Base-by-base conservation (phyloP, 2,888 invertebrate species). In the Amiota minor region DNA sequence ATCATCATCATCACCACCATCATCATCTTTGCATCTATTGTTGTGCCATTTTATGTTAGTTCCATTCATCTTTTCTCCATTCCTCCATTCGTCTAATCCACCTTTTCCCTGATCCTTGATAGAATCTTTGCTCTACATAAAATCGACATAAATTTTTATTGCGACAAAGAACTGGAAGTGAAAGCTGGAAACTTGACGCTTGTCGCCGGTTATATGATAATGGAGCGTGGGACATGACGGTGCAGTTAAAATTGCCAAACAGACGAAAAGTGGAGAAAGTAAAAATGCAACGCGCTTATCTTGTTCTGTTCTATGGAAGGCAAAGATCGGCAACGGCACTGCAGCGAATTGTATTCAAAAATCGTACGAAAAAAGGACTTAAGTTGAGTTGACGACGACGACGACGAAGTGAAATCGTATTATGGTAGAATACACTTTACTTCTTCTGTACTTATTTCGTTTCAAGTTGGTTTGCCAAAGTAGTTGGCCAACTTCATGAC, bases 121-220 rank as follows among this genome's bases (percentile, higher is more conserved):
- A 20, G 59, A 20, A 59, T 16, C 18, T 59, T 59, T 20, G 20
- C 59, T 20, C 65, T 65, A 65, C 83, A 82, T 82, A 82, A 82
- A 83, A 82, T 82, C 83, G 83, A 82, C 82, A 82, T 81, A 80
- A 82, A 82, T 82, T 82, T 82, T 83, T 82, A 83, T 82, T 82
- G 80, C 81, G 75, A 80, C 78, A 80, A 83, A 83, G 79, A 83
- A 82, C 75, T 77, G 47, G 35, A 35, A 35, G 35, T 35, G 35
- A 35, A 35, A 35, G 35, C 35, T 35, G 35, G 35, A 35, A 59
- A 55, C 53, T 50, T 50, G n/a, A 50, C 53, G 12, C 53, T 50
- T n/a, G 12, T 50, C 50, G 74, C 35, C 11, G 18, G 49, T 14
- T 12, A 16, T 61, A 14, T 61, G 35, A n/a, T 9, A 56, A 45